Base-by-base conservation (phyloP, 2,113 vertebrate species). In the Hemicordylus capensis region DNA sequence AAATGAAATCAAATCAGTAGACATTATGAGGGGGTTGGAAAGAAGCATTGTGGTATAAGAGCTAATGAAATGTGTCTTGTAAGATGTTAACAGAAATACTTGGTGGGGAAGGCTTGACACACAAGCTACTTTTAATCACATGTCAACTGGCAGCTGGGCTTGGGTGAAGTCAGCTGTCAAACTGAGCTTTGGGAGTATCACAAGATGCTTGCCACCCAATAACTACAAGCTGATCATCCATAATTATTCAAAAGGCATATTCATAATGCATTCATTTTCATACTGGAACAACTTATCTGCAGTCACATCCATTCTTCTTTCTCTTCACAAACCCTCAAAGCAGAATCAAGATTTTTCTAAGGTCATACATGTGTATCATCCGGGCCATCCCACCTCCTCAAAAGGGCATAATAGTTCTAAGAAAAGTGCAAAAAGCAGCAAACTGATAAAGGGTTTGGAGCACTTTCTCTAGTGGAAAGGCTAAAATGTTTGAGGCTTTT, bases 1-100 rank as follows among this genome's bases (percentile, higher is more conserved):
- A 89, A 70, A 93, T 79, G 84, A 82, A 89, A 87, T 91, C 77
- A 83, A 54, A 84, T 26, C 7, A 39, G 26, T 76, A 90, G 85
- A 74, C 31, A 54, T 80, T 85, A 89, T 22, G 37, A 90, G 75
- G 85, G 85, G 87, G 83, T 39, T 39, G 34, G 74, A 89, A 11
- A 8, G 72, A 78, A 90, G 85, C 81, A n/a, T 85, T 73, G 69
- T 1, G 14, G 20, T 0, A 0, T 56, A 90, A 84, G 46, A 51
- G 37, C 56, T 88, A 90, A 89, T 74, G 83, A 92, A 85, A 85
- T 22, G 51, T 22, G 77, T 6, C 2, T 34, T 44, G 51, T 28
- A 77, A 81, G 88, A 85, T 77, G 69, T 31, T 51, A 39, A n/a
- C 54, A 73, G 6, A 56, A 63, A 28, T 24, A 22, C 76, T 70